These are phyloP conservation scores for Oryctolagus cuniculus DNA, from an alignment of 2,113 vertebrate genomes.

Conservation along the genomic window DNA sequence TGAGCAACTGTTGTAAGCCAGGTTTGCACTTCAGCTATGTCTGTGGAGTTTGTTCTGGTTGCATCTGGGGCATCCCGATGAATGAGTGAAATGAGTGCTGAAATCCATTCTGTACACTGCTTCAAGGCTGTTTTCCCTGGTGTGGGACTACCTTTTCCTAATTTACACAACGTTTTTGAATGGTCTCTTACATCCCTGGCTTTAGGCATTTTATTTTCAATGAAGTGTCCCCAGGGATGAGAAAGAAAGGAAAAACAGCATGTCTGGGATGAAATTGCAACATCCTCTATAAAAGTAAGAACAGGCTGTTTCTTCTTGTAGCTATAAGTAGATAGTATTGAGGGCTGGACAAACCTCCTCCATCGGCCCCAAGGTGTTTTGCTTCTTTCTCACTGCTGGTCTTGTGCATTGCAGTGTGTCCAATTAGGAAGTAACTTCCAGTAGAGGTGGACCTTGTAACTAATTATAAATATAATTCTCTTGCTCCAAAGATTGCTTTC, in stretches of 20 bases:
- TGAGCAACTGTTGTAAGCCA: neutral
- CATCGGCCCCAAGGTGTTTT: neutral
- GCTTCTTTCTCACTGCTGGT: neutral
- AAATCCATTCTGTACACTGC: neutral
- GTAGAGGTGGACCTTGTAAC: neutral
- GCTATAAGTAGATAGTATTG: neutral
- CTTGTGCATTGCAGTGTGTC: neutral
- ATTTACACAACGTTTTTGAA: neutral
- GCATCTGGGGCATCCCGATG: neutral
- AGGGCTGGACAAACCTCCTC: neutral
- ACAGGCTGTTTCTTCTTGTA: conserved; percentile 14
- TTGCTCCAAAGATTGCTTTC: neutral
- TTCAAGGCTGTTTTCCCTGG: neutral
- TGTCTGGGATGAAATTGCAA: conserved; percentile 31
- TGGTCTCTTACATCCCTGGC: neutral
- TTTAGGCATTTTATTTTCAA: conserved; percentile 39
- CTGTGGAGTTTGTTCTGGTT: neutral
- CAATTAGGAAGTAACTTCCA: neutral
- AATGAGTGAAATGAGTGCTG: neutral
- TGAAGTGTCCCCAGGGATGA: conserved; percentile 9
- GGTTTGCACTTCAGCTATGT: neutral
- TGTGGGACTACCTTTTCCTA: neutral
- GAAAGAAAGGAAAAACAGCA: conserved; percentile 39
- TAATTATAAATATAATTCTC: conserved; percentile 46
- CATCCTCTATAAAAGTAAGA: conserved; percentile 55